Evolutionary conservation across 2,797 vertebrate species (phyloP).

Genomic region (Gastrophryne carolinensis): DNA sequence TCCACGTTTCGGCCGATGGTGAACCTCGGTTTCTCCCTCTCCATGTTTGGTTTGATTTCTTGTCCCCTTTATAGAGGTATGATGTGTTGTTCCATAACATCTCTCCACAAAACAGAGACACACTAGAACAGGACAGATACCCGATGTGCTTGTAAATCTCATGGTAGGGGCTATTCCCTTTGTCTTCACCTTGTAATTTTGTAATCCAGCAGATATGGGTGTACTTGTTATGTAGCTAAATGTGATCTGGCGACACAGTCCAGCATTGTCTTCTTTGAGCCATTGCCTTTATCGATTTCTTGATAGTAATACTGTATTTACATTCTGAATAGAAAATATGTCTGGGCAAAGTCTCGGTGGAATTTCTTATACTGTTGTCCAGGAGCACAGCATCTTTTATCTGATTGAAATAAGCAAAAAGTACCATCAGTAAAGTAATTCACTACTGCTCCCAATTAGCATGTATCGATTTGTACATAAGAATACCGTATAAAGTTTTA

Average conservation of each 20-base stretch:
- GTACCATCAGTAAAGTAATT: not conserved
- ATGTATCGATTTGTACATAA: not conserved
- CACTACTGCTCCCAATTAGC: not conserved
- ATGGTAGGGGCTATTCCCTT: conserved; percentile 77
- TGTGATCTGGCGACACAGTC: conserved; percentile 72
- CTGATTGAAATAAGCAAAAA: conserved; percentile 65
- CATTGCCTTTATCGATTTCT: conserved; percentile 76
- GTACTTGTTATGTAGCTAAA: conserved; percentile 64
- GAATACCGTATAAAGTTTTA: not conserved
- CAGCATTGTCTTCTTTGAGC: conserved; percentile 68
- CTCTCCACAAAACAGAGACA: conserved; percentile 96
- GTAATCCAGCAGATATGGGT: conserved; percentile 65
- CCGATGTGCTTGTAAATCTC: conserved; percentile 88
- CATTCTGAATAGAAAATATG: conserved; percentile 76
- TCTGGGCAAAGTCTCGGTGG: conserved; percentile 54
- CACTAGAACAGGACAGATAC: conserved; percentile 91
- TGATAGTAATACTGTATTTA: conserved; percentile 71
- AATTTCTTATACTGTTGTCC: conserved; percentile 67
- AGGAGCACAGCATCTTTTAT: conserved; percentile 74
- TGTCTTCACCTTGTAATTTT: conserved; percentile 57
- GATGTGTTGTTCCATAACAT: conserved; percentile 81
- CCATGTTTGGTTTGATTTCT: conserved; percentile 87
- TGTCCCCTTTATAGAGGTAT: conserved; percentile 73
- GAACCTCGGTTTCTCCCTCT: conserved; percentile 91
- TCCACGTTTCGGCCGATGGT: conserved; percentile 95